Percentiles rank a stretch among this genome's conserved stretches.
These are phyloP conservation scores for Montipora capricornis DNA, from an alignment of 64 coral and sea anemone species.

Conservation along the genomic window DNA sequence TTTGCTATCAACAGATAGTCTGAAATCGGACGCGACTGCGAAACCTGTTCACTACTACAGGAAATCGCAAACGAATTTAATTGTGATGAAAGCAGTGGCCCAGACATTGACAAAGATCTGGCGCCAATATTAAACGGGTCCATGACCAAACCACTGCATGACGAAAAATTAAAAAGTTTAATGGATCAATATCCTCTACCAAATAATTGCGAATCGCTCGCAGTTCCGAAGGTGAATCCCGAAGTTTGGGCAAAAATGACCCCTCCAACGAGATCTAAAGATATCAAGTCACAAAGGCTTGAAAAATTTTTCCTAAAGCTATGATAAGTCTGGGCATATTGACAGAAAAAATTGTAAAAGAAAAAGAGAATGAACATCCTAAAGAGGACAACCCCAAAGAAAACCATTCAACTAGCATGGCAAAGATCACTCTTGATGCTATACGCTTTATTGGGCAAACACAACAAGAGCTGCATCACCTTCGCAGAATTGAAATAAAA, in stretches of 20 bases:
- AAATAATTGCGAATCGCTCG: slow-evolving; percentile 36
- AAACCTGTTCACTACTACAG: slow-evolving; percentile 20
- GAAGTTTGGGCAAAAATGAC: slow-evolving; percentile 43
- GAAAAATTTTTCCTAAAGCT: no score
- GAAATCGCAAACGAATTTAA: slow-evolving; percentile 23
- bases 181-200: slow-evolving; percentile 11
- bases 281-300: neutral
- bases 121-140: slow-evolving; percentile 19
- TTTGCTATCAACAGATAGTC: neutral
- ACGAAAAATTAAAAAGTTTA: slow-evolving; percentile 18
- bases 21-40: neutral
- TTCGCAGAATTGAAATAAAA: slow-evolving; percentile 40
- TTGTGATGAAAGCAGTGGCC: neutral
- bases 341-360: no score
- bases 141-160: neutral
- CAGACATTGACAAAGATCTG: slow-evolving; percentile 1
- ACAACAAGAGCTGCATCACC: slow-evolving; percentile 35
- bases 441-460: neutral
- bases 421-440: slow-evolving; percentile 13
- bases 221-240: slow-evolving; percentile 35
- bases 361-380: neutral
- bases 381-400: slow-evolving; percentile 25
- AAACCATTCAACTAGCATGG: neutral
- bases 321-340: no score
- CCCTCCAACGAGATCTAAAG: slow-evolving; percentile 2